Evolutionary conservation across 2,797 vertebrate genomes (phyloP), one percentile per base, ranked within the genome.

Genomic region (Leucoraja ocellata): DNA sequence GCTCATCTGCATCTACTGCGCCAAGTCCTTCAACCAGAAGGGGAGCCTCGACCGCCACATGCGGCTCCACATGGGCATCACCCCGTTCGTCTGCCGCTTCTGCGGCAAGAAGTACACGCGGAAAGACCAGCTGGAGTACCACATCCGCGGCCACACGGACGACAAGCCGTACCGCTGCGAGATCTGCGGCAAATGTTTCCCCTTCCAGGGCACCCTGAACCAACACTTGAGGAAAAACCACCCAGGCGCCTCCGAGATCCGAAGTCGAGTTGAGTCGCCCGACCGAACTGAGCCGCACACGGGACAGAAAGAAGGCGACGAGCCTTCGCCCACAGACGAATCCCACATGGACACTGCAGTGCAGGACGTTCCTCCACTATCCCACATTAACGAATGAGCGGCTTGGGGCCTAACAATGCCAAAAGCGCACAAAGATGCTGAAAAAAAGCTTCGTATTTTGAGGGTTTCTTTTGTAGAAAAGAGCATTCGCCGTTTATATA

Each of bases 221-320:
- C 99, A 99, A 96, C 99, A 99, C 96, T 97, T 99, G 97, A 96
- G 99, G 94, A 99, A 99, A 97, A 99, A 99, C 95, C 99, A 99
- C 96, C 98, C 99, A 1, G 98, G 97, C 0, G 95, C 96, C 18
- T 97, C 97, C 0, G 96, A 98, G 74, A 95, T 96, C 77, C 97
- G 96, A 95, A 98, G 96, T 96, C 97, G 98, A 74, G 95, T 96
- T 0, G 98, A 99, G 94, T 98, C 98, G 94, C 98, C 98, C 0
- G 98, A 99, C 95, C 97, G 97, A 96, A 97, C 97, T 95, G 98
- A 98, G 94, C 96, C 96, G 1, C 96, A 97, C 93, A 94, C 96
- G 94, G 97, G 97, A 95, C 97, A 97, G 95, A 98, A 97, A 95
- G 97, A 97, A 94, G 97, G 97, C 93, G 97, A 97, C 80, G 97